Conservation (phyloP, 2,888 invertebrate species). For the Drosophila austrosaltans region DNA sequence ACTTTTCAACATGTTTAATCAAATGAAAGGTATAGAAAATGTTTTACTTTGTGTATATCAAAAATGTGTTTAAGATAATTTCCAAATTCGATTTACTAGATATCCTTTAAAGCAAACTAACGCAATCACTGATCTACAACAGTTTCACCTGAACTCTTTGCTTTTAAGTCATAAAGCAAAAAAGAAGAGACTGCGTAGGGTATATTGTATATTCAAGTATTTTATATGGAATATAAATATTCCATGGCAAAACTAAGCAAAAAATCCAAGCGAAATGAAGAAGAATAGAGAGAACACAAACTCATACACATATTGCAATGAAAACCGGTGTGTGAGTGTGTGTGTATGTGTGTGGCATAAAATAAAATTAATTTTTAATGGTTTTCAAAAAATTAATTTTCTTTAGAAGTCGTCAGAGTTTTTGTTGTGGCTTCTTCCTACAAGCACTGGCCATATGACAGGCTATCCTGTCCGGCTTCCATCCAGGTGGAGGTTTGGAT, state of each 20-base stretch:
- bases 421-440: conserved; percentile 56
- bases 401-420: conserved; percentile 57
- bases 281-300: conserved; percentile 11
- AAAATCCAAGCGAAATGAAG: conserved; percentile 8
- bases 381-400: conserved; percentile 78
- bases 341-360: conserved; percentile 54
- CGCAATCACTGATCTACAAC: no score
- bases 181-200: conserved; percentile 17
- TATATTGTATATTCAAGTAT: conserved; percentile 52
- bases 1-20: no score
- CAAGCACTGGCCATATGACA: conserved; percentile 13
- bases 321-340: conserved; percentile 44
- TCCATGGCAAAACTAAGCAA: conserved; percentile 54
- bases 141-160: background rate
- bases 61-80: no score
- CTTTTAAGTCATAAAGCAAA: background rate
- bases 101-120: no score
- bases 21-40: no score
- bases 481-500: conserved; percentile 19
- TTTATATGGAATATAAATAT: conserved; percentile 78
- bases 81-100: no score
- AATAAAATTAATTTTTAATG: conserved; percentile 80
- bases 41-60: no score
- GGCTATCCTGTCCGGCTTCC: conserved; percentile 19
- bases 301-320: conserved; percentile 43